A percentile compares a stretch with the other conserved stretches of the same genome.
phyloP scores from a whole-genome alignment of 37 sponge, comb jelly and placozoan genomes.

The Hexactinellida sp. region DNA sequence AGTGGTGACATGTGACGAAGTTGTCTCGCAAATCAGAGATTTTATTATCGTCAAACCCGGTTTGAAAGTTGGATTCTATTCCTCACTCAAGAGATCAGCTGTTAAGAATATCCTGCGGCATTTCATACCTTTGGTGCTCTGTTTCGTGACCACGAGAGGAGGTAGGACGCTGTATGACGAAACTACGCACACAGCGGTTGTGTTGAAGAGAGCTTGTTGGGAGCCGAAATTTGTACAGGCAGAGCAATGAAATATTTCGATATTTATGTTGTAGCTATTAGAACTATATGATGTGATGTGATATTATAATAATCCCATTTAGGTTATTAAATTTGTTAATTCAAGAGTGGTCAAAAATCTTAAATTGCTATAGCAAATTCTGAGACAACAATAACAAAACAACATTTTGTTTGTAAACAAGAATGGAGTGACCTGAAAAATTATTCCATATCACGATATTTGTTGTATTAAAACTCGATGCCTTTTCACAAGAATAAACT shows the following conservation, averaged over 20 bases:
- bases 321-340: too few species aligned
- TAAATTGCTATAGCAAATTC: too few species aligned
- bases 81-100: background rate
- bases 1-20: background rate
- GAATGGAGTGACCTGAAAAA: too few species aligned
- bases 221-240: background rate
- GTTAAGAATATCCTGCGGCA: constrained; percentile 12
- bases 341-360: too few species aligned
- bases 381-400: too few species aligned
- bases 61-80: background rate
- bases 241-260: background rate
- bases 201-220: background rate
- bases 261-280: background rate
- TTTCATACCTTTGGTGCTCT: background rate
- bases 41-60: background rate
- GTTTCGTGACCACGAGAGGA: background rate
- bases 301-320: too few species aligned
- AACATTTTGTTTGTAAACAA: too few species aligned
- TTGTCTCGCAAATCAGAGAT: background rate
- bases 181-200: background rate
- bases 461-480: too few species aligned
- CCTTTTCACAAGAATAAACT: too few species aligned
- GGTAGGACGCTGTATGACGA: constrained; percentile 1
- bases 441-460: too few species aligned
- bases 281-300: background rate